Evolutionary conservation across 2,797 vertebrate species (phyloP), one percentile per base, ranked within the genome.

Genomic region (Tokudaia tokunoshimensis): DNA sequence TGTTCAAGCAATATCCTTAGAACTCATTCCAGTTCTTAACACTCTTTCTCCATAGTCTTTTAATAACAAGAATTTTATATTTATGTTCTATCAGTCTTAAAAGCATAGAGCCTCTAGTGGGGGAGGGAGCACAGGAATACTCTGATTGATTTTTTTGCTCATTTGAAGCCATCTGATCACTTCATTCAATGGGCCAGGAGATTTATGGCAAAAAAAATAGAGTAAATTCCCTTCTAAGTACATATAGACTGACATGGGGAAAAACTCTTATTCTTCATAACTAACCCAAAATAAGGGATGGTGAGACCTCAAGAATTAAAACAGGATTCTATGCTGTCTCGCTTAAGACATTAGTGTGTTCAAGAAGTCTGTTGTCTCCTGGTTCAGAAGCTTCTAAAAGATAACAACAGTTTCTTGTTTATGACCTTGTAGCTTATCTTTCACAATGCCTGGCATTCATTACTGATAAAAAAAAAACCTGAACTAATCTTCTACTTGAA

Each of bases 381-480:
- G 29, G 9, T 55, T 61, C 14, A 87, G 78, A 91, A 86, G 41
- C 22, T 57, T 84, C 24, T 79, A 44, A 72, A 83, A 26, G 47
- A 10, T 2, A 87, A 47, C 78, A 6, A 31, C 12, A 78, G 2
- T 86, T 76, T 84, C 44, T 67, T 89, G 37, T 88, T 90, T 15
- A 26, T 89, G 10, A 74, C 41, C 41, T 80, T 84, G 76, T 76
- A 94, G 22, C 50, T 82, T 44, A 57, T 74, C 75, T 47, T 57
- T 90, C 57, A 72, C n/a, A 82, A 59, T 82, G 17, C 6, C 63
- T 88, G 1, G 2, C 17, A 84, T 22, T 91, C n/a, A 72, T 72
- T 89, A 92, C 11, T 90, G 74, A 96, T 93, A 94, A 86, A 94
- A 92, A 52, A 95, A 93, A 86, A 94, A 86, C 41, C 57, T 59